Evolutionary conservation across 2,113 vertebrate genomes (phyloP).

Genomic region (Mixornis gularis): DNA sequence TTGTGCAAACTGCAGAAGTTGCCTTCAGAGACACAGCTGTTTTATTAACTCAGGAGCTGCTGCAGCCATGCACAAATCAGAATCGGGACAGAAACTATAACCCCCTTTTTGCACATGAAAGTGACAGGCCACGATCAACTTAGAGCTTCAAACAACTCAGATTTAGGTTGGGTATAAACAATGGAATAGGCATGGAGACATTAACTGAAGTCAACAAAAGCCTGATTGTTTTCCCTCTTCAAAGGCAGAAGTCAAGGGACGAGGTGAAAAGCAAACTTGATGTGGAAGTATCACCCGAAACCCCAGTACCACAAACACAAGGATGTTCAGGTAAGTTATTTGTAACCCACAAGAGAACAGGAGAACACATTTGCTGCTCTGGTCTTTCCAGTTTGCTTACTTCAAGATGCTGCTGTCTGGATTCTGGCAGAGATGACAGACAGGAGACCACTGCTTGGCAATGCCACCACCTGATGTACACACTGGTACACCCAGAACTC

Average conservation of each 20-base stretch:
- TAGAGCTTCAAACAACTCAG: not conserved
- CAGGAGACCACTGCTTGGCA: not conserved
- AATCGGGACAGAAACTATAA: not conserved
- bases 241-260: not conserved
- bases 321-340: not conserved
- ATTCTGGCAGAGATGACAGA: not conserved
- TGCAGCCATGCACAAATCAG: not conserved
- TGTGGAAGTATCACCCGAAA: not conserved
- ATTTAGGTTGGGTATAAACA: not conserved
- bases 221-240: not conserved
- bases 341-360: not conserved
- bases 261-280: not conserved
- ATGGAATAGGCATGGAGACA: not conserved
- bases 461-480: not conserved
- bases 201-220: not conserved
- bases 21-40: not conserved
- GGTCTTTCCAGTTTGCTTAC: not conserved
- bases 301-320: not conserved
- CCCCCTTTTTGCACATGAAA: not conserved
- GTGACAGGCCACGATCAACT: not conserved
- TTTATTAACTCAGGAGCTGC: not conserved
- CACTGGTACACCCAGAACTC: not conserved
- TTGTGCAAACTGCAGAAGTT: not conserved
- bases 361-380: not conserved
- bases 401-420: not conserved